Evolutionary conservation across 2,888 invertebrate species (phyloP).

Genomic region (Ligdia adustata): DNA sequence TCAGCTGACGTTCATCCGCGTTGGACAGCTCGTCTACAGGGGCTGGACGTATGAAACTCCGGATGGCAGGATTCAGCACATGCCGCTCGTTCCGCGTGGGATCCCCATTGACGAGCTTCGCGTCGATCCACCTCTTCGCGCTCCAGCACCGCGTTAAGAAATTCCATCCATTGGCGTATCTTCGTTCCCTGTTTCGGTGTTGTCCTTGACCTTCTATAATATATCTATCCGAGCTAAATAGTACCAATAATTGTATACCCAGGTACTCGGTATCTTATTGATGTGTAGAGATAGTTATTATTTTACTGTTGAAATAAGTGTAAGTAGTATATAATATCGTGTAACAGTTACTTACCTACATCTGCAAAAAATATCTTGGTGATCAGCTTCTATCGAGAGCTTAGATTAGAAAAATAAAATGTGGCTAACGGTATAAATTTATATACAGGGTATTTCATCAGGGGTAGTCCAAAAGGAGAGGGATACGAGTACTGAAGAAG

Average conservation of each 20-base stretch:
- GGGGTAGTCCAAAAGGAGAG: constrained; percentile 3
- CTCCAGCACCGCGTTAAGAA: background rate
- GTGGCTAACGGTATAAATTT: background rate
- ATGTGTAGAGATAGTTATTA: too few species aligned
- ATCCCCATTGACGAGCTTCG: constrained; percentile 1
- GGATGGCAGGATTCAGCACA: background rate
- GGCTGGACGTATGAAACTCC: background rate
- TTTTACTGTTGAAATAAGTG: too few species aligned
- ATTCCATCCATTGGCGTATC: background rate
- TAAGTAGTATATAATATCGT: too few species aligned
- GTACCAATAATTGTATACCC: too few species aligned
- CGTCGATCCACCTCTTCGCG: background rate
- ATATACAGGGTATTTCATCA: constrained; percentile 2
- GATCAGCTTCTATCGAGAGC: too few species aligned
- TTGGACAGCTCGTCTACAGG: background rate
- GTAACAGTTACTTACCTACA: too few species aligned
- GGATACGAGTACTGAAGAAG: constrained; percentile 4
- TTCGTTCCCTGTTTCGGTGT: too few species aligned
- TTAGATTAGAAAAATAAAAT: background rate
- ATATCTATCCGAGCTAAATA: too few species aligned
- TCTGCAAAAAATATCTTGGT: too few species aligned
- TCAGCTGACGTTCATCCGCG: background rate
- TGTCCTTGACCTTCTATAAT: too few species aligned
- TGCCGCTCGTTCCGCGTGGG: background rate
- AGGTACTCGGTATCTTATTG: too few species aligned